Base-by-base conservation (phyloP, 2,888 invertebrate species). In the Polydrusus cervinus region DNA sequence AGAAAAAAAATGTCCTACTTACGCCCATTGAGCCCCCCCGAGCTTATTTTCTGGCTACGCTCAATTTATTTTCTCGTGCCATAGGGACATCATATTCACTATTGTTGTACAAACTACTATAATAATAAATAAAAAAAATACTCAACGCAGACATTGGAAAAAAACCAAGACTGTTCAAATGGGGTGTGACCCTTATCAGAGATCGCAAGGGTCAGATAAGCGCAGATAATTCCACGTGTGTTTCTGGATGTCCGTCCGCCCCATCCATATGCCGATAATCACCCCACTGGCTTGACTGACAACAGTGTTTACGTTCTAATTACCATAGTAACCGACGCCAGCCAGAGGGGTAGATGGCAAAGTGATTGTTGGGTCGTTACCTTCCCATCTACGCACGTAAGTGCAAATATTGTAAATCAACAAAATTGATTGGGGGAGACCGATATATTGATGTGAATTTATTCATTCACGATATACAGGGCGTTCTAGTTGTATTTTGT, bases 301-400 rank as follows among this genome's bases (percentile, higher is more conserved):
- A 69, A 25, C 57, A 64, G 60, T 74, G 74, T 74, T 74, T 74
- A 74, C 60, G 74, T 74, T 65, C 70, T 74, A 74, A 74, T 74
- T 74, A 74, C 74, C 70, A 74, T 74, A 53, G 74, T 45, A 74
- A 74, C 74, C 74, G 74, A 60, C 74, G 62, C 45, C 74, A 74
- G 20, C 67, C 49, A 34, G 60, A 60, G 64, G 62, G 73, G 67
- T 68, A 20, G 61, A 64, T 68, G 67, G 25, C 53, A 53, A 69
- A 68, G 64, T 68, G 74, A 74, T 74, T 74, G 74, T 74, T 74
- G 16, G 74, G 74, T 74, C 74, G 74, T 74, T 74, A 74, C 67
- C 61, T 49, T 73, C 18, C 66, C 67, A 67, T 73, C 61, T 73
- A 73, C 66, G 72, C 66, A 61, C 67, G 67, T 73, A 73, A 73